Conservation (phyloP, 30 jellyfish, hydroid and myxozoan genomes). For the Sanderia malayensis region DNA sequence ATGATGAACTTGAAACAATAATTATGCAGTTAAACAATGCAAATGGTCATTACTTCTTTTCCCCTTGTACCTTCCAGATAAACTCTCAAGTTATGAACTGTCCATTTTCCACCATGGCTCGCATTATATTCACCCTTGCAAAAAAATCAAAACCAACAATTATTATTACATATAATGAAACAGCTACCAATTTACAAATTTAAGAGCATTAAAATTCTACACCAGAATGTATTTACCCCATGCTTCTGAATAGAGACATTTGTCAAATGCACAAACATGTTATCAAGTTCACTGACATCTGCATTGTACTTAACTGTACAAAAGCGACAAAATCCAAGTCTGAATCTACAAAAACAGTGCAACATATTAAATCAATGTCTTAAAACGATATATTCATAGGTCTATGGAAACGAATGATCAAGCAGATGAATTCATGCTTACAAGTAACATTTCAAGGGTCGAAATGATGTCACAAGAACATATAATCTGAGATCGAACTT, state of each 20-base stretch:
- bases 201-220: too few species aligned
- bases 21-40: too few species aligned
- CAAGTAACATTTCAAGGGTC: constrained; percentile 89
- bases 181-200: too few species aligned
- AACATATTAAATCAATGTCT: too few species aligned
- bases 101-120: constrained; percentile 98
- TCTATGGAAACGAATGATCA: too few species aligned
- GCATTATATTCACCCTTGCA: constrained; percentile 85
- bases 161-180: too few species aligned
- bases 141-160: background rate
- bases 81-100: constrained; percentile 79
- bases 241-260: constrained; percentile 96
- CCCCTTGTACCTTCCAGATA: constrained; percentile 97
- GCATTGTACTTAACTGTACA: constrained; percentile 97
- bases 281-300: constrained; percentile 93
- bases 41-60: constrained; percentile 73
- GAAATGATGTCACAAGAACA: constrained; percentile 90
- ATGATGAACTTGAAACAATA: too few species aligned
- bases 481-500: constrained; percentile 87
- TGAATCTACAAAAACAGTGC: constrained; percentile 79
- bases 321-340: constrained; percentile 94
- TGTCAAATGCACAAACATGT: constrained; percentile 95
- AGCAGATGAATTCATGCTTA: too few species aligned
- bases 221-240: constrained; percentile 66
- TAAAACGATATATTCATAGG: too few species aligned